Evolutionary conservation across 2,797 vertebrate species (phyloP), one percentile per base, ranked within the genome.

Genomic region (Xyrichtys novacula): DNA sequence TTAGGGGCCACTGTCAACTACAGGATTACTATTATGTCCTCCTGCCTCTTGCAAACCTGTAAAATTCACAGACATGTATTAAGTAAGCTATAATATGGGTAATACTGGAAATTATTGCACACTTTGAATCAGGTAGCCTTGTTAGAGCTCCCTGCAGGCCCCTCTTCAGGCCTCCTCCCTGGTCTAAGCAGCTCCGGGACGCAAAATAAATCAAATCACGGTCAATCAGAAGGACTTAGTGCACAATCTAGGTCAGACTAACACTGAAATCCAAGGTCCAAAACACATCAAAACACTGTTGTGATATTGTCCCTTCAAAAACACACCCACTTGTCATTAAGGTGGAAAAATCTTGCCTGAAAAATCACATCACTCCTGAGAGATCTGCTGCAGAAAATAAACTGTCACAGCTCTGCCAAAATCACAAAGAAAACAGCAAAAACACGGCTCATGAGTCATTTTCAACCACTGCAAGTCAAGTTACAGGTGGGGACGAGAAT

Each of bases 331-430:
- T 76, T 69, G 46, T 67, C 58, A 71, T 47, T 20, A 25, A 26
- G 26, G 25, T 17, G 22, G 9, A 85, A 71, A 54, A 49, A 81
- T 69, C 61, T 69, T 65, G 68, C 85, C 80, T 84, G 63, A 76
- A 89, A 87, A 83, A 79, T 74, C 19, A 79, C 65, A 66, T 74
- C 44, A 85, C 28, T 84, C 71, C 59, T 80, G 59, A 75, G 31
- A 76, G 74, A 71, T 76, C 22, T 57, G 76, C 74, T 62, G 87
- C 85, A 68, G 76, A 66, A 76, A 79, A 71, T 19, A 48, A 1
- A 70, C 73, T 50, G 65, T 72, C 71, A 76, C 38, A 53, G 66
- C 66, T 74, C 44, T 19, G 74, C 57, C 70, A 75, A 89, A 79
- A 85, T 53, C 46, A 77, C 57, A 64, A 58, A 52, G 76, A 69